Base-by-base conservation (phyloP, 1,140 invertebrate species). In the Cyclina sinensis region DNA sequence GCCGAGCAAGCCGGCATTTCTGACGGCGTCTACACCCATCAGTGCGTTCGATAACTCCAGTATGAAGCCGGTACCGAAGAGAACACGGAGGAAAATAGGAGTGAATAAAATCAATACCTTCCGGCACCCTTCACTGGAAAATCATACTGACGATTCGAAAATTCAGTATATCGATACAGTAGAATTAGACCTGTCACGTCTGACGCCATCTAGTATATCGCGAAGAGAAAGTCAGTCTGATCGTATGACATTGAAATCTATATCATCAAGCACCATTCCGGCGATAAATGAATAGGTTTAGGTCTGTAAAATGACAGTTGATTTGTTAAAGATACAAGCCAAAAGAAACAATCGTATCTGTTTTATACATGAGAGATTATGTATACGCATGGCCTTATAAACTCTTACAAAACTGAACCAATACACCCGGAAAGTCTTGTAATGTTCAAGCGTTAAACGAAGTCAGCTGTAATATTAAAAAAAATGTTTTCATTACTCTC, bases 81-180 rank as follows among this genome's bases (percentile, higher is more conserved):
- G 62, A 18, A 84, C 21, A 18, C 43, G 62, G 21, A 84, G 74
- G 32, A 65, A 62, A 35, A 4, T 68, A 3, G 57, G 37, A 37
- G 37, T 65, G 37, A 74, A 51, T 24, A 70, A 35, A 24, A 24
- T 32, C 0, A 48, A 30, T 65, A 30, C 30, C 9, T 35, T 39
- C 18, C 7, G 18, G 5, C 59, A 65, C 24, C 82, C 62, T 4
- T 62, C 76, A 1, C 57, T 80, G 0, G 85, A 70, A 5, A 87
- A 87, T 48, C 39, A 80, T 51, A 79, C 85, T 0, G 85, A 87
- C 51, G 85, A 87, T 37, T 79, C 85, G 0, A 87, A 87, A 43
- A 62, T 87, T 35, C 85, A 87, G 16, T 87, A 87, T 39, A 80
- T 87, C 43, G 85, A 87, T 39, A 87, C 85, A 14, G 76, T 87